Evolutionary conservation across 2,797 vertebrate species (phyloP), one percentile per base, ranked within the genome.

Genomic region (Yasuhikotakia modesta): DNA sequence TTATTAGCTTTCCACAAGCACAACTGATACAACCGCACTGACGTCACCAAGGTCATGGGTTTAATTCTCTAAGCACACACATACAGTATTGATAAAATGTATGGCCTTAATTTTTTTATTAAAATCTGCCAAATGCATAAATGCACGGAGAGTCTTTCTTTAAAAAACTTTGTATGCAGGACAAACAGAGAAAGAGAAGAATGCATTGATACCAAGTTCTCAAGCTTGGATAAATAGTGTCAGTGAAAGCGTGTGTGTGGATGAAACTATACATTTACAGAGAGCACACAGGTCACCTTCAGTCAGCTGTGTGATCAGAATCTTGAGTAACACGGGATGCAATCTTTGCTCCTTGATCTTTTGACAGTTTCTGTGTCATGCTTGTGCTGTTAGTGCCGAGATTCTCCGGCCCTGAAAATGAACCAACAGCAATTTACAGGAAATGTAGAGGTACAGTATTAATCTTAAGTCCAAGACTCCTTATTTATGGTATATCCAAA

Each of bases 311-410:
- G 10, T 46, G 30, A 35, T 60, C 24, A 27, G 53, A 70, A 68
- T 73, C 27, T 75, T 21, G 14, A 46, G n/a, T 79, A 81, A 76
- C 66, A 21, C 21, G 19, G 79, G 43, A 65, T 1, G 83, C 77
- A 87, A 90, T 92, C 91, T 92, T 91, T 90, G 88, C 87, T 85
- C 92, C 82, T 68, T 85, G 67, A 83, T 73, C 88, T 53, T 79
- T 65, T 48, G 64, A 53, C 45, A 53, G 21, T 39, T 80, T 89
- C 86, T 85, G 84, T 77, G 80, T 85, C 11, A n/a, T 64, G 35
- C 52, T 57, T 35, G 46, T 78, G 48, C 10, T 21, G 21, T 27
- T 50, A 39, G 24, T 22, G 19, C n/a, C 14, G 64, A 19, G 43
- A 11, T 69, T 35, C 19, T 2, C 50, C 45, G 8, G 8, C 16